These are phyloP conservation scores for Pseudomyrmex flavicornis DNA, from an alignment of 1,140 invertebrate genomes.

Conservation along the genomic window DNA sequence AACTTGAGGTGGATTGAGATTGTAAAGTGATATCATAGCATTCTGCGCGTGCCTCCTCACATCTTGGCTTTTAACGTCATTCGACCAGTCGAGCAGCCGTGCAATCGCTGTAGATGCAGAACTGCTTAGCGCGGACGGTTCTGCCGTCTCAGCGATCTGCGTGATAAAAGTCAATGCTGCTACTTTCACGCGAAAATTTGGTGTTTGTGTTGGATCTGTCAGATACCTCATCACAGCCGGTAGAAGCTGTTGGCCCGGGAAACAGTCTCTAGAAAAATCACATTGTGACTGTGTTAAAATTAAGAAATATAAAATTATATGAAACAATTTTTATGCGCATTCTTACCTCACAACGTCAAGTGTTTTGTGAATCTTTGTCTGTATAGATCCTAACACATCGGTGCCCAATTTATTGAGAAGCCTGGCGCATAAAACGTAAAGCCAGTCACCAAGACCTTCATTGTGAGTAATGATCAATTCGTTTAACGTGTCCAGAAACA, in stretches of 20 bases:
- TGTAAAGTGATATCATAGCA: constrained; percentile 94
- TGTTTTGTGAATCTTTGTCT: constrained; percentile 94
- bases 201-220: constrained; percentile 95
- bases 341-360: constrained; percentile 93
- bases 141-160: constrained; percentile 88
- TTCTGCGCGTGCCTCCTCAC: constrained; percentile 91
- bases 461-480: constrained; percentile 95
- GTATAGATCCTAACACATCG: constrained; percentile 95
- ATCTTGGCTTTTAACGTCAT: constrained; percentile 91
- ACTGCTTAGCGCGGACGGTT: constrained; percentile 83
- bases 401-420: constrained; percentile 95
- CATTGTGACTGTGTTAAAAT: background rate
- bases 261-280: constrained; percentile 86
- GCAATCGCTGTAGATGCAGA: constrained; percentile 88
- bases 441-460: constrained; percentile 95
- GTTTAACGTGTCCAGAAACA: constrained; percentile 96
- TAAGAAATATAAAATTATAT: too few species aligned
- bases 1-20: constrained; percentile 94
- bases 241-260: constrained; percentile 88
- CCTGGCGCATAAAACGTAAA: constrained; percentile 90
- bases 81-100: constrained; percentile 88
- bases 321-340: background rate
- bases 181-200: constrained; percentile 93
- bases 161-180: constrained; percentile 91
- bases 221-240: constrained; percentile 90